These are phyloP conservation scores for Perca schrenkii DNA, from an alignment of 2,113 vertebrate species.

Conservation along the genomic window DNA sequence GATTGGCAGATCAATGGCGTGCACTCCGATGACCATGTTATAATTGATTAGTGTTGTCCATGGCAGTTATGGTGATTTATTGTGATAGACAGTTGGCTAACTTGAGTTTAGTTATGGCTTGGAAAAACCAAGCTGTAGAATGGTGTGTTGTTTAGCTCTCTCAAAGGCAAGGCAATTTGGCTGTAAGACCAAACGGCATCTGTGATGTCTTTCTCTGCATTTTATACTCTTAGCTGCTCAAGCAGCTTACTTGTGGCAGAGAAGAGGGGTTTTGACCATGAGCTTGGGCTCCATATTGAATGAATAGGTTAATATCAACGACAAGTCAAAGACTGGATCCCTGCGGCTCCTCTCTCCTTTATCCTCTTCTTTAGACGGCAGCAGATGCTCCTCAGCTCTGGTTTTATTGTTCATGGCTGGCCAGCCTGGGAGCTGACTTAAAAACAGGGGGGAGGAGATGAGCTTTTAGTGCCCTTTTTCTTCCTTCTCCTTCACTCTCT, in stretches of 20 bases:
- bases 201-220: neutral
- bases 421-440: slow-evolving; percentile 65
- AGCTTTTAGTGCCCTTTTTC: slow-evolving; percentile 55
- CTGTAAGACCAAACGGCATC: neutral
- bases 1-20: slow-evolving; percentile 67
- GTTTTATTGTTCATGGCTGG: slow-evolving; percentile 69
- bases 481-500: slow-evolving; percentile 41
- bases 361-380: slow-evolving; percentile 64
- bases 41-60: slow-evolving; percentile 65
- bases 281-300: slow-evolving; percentile 29
- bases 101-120: neutral
- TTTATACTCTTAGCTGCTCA: neutral
- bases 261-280: slow-evolving; percentile 42
- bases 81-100: slow-evolving; percentile 25
- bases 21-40: slow-evolving; percentile 40
- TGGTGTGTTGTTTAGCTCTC: neutral
- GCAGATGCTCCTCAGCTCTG: slow-evolving; percentile 78
- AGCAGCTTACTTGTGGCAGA: neutral
- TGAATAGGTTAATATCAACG: slow-evolving; percentile 56
- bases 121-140: neutral
- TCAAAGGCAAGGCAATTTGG: neutral
- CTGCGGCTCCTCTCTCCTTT: slow-evolving; percentile 58
- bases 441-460: slow-evolving; percentile 62
- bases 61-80: slow-evolving; percentile 37
- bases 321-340: slow-evolving; percentile 70